Percentiles rank a stretch among this genome's conserved stretches.
phyloP scores from a whole-genome alignment of 2,797 vertebrate species.

The Notolabrus celidotus region DNA sequence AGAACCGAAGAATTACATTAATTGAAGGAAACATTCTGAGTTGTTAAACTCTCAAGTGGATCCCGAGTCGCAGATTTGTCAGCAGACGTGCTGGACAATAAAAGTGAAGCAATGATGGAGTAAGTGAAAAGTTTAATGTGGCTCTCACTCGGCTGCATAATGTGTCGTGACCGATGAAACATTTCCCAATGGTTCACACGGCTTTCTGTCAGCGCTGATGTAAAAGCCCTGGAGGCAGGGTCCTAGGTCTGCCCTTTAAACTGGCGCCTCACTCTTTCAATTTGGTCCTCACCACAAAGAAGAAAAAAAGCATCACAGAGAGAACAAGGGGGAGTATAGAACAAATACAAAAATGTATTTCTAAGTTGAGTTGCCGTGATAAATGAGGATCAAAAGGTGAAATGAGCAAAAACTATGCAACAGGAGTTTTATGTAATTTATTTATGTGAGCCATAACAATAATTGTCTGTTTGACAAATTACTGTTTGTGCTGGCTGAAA shows the following conservation, averaged over 20 bases:
- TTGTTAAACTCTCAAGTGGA: constrained; percentile 79
- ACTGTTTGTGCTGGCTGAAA: constrained; percentile 8
- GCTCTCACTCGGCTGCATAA: constrained; percentile 82
- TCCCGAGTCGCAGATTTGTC: constrained; percentile 76
- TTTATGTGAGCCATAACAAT: constrained; percentile 18
- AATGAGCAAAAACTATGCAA: constrained; percentile 43
- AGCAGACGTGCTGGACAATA: constrained; percentile 78
- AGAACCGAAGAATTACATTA: constrained; percentile 75
- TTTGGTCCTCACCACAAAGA: constrained; percentile 74
- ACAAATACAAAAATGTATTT: constrained; percentile 62
- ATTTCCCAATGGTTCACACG: constrained; percentile 85
- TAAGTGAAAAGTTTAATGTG: constrained; percentile 86
- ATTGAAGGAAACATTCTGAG: constrained; percentile 83
- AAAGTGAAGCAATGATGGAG: constrained; percentile 81
- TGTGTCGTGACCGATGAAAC: constrained; percentile 85
- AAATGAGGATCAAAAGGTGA: constrained; percentile 58
- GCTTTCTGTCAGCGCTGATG: constrained; percentile 84
- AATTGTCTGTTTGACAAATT: constrained; percentile 14
- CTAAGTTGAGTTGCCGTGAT: constrained; percentile 49
- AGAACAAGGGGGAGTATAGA: constrained; percentile 59
- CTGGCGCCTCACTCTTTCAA: constrained; percentile 80
- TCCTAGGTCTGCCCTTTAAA: constrained; percentile 84
- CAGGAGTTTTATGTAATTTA: constrained; percentile 39
- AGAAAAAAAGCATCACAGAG: constrained; percentile 44
- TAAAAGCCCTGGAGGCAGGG: constrained; percentile 82